Base-by-base conservation (phyloP, 2,888 invertebrate species). In the Patella depressa region DNA sequence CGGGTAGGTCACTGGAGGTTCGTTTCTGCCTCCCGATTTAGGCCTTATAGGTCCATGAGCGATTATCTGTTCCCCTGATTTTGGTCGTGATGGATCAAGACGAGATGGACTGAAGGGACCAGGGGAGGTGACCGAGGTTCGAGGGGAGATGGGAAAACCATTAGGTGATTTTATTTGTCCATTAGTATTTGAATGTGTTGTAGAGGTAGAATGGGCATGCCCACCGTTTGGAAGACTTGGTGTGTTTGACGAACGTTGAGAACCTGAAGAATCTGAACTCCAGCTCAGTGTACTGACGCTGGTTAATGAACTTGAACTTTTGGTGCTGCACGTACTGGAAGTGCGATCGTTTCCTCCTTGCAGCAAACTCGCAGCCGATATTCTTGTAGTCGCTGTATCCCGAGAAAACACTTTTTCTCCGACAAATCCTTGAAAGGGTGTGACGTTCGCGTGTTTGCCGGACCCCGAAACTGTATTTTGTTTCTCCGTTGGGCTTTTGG, bases 391-490 rank as follows among this genome's bases (percentile, higher is more conserved):
- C 1, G 87, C 87, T 53, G 89, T 89, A 78, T 90, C 88, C 53
- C 87, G 87, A 4, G 88, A 87, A 76, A 90, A 90, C 59, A 89
- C 79, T 78, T 90, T 90, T 80, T 90, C 90, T 5, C 90, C 90
- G 17, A 83, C 77, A 79, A 85, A 86, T 3, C 73, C 69, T 14
- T 72, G 76, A 45, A 78, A 78, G 65, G 74, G 57, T 34, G 19
- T 53, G 57, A 53, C 3, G 19, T 59, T 19, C 73, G 59, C 53
- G 45, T 73, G 53, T 19, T 59, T 24, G 53, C 34, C 34, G 17
- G 71, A 53, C 73, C 81, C 53, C 79, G 75, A 53, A 80, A 80
- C 34, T 76, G 78, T 72, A 72, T 78, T 65, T 79, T 80, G 71
- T 81, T 17, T 57, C 75, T 12, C 34, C 80, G 81, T 76, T 1